phyloP scores from a whole-genome alignment of 2,888 invertebrate species.

The Tipula confusa region DNA sequence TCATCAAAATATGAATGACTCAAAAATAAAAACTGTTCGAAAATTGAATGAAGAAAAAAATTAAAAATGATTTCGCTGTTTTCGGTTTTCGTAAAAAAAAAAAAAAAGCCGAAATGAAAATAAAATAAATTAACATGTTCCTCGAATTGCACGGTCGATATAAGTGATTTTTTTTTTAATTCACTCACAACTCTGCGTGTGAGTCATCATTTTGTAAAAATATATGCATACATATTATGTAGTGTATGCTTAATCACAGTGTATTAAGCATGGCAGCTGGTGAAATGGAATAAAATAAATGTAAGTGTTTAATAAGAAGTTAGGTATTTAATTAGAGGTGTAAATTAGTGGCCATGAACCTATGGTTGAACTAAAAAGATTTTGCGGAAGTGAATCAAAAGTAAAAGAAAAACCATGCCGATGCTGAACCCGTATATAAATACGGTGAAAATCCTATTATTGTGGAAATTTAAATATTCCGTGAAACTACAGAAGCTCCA shows the following conservation, averaged over 20 bases:
- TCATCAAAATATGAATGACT: slow-evolving; percentile 20
- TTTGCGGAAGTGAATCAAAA: too few relatives aligned
- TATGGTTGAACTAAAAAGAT: too few relatives aligned
- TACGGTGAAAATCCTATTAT: too few relatives aligned
- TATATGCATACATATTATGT: not conserved
- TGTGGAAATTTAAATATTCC: too few relatives aligned
- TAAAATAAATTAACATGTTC: not conserved
- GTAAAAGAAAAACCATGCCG: too few relatives aligned
- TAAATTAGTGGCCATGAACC: not conserved
- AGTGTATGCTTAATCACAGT: too few relatives aligned
- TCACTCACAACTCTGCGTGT: not conserved
- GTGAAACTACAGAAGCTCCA: too few relatives aligned
- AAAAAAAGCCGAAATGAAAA: not conserved
- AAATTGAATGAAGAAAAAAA: not conserved
- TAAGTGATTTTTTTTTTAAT: not conserved
- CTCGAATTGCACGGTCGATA: not conserved
- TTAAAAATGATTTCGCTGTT: not conserved
- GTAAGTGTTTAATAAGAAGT: not conserved
- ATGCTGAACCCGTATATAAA: too few relatives aligned
- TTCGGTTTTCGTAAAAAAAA: not conserved
- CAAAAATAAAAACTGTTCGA: slow-evolving; percentile 25
- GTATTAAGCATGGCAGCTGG: not conserved
- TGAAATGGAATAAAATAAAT: not conserved
- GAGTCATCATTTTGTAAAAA: not conserved
- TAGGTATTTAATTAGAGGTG: not conserved